Conservation (phyloP, 2,113 vertebrate species). For the Corythornis vintsioides region DNA sequence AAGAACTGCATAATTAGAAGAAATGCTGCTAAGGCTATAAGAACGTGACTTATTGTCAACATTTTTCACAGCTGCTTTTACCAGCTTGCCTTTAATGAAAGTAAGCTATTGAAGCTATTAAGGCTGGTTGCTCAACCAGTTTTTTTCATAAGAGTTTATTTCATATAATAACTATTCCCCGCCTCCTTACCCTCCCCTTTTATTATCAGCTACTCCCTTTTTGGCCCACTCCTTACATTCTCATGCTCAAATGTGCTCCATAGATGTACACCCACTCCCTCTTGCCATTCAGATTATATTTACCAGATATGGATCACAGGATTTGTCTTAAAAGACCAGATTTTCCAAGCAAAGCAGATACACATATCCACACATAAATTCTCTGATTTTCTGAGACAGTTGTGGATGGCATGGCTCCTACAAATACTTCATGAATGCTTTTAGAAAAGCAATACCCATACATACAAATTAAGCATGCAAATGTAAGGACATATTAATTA, state of each 20-base stretch:
- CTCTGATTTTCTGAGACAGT: not conserved
- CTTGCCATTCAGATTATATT: not conserved
- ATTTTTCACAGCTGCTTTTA: not conserved
- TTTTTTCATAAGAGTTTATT: not conserved
- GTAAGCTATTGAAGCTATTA: not conserved
- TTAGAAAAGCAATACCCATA: conserved; percentile 31
- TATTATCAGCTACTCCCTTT: conserved; percentile 22
- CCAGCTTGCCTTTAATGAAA: not conserved
- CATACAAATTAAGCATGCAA: not conserved
- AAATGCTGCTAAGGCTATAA: not conserved
- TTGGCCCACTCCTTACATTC: not conserved
- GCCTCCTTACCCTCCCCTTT: not conserved
- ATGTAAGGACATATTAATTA: conserved; percentile 20
- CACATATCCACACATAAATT: not conserved
- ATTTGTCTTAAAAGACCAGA: not conserved
- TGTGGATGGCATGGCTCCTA: not conserved
- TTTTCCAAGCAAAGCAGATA: not conserved
- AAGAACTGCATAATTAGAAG: conserved; percentile 38
- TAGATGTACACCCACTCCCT: not conserved
- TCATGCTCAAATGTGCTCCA: not conserved
- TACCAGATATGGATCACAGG: not conserved
- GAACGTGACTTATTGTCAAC: conserved; percentile 30
- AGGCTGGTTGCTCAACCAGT: conserved; percentile 6
- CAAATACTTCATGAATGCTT: not conserved
- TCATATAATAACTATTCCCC: not conserved